Conservation (phyloP, 2,888 invertebrate species). For the Drosophila colorata region DNA sequence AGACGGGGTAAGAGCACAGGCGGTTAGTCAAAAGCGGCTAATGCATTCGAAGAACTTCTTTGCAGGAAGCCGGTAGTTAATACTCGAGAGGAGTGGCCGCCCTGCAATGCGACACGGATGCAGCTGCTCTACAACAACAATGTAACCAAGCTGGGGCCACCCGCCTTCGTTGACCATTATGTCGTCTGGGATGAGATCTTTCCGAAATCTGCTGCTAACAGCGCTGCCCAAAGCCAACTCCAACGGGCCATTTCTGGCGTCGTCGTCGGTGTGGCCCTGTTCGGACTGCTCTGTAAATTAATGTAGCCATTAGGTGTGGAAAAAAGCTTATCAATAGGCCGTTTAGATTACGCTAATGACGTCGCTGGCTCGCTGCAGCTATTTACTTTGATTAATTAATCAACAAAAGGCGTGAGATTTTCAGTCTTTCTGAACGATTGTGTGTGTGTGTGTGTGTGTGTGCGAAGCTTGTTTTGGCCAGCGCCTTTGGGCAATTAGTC, state of each 20-base stretch:
- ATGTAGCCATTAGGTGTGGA: conserved; percentile 79
- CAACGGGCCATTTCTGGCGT: conserved; percentile 9
- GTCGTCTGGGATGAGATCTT: conserved; percentile 74
- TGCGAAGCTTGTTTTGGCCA: conserved; percentile 24
- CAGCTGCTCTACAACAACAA: conserved; percentile 63
- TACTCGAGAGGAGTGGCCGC: conserved; percentile 47
- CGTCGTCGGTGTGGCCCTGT: conserved; percentile 28
- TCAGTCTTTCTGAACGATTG: conserved; percentile 26
- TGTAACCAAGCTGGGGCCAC: conserved; percentile 38
- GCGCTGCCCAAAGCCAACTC: conserved; percentile 13
- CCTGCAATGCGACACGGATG: conserved; percentile 40
- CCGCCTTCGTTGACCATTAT: conserved; percentile 57
- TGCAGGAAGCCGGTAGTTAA: conserved; percentile 28
- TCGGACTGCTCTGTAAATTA: conserved; percentile 58
- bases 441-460: conserved; percentile 13
- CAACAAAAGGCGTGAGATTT: conserved; percentile 76
- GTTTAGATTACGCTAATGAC: conserved; percentile 82
- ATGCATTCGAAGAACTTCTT: not conserved
- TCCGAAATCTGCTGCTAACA: conserved; percentile 35
- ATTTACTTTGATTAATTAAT: conserved; percentile 83
- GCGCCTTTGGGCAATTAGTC: conserved; percentile 77
- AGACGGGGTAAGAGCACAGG: conserved; percentile 67
- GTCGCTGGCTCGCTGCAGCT: conserved; percentile 52
- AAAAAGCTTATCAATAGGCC: conserved; percentile 78
- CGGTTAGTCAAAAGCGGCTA: fast-evolving